Evolutionary conservation across 2,888 invertebrate genomes (phyloP).

Genomic region (Drosophila borealis): DNA sequence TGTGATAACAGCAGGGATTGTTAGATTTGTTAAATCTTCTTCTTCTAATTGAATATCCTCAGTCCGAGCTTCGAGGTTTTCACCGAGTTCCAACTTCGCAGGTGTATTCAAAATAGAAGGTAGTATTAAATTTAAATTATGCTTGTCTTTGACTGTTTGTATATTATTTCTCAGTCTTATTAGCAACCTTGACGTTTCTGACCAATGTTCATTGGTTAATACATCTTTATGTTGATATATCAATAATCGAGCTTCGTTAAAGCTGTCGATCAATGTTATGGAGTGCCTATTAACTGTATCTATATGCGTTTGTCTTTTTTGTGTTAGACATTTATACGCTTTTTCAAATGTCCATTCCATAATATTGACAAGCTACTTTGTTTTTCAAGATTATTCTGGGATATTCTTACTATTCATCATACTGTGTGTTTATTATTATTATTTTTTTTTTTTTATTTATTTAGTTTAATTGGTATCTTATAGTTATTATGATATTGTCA

Average conservation of each 20-base stretch:
- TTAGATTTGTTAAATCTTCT: not conserved
- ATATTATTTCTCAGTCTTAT: constrained; percentile 9
- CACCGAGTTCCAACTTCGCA: not conserved
- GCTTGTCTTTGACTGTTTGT: constrained; percentile 2
- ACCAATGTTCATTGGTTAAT: constrained; percentile 25
- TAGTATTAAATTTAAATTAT: constrained; percentile 3
- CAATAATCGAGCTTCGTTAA: constrained; percentile 22
- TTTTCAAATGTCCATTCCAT: not conserved
- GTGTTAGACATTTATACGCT: not conserved
- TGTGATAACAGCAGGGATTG: constrained; percentile 16
- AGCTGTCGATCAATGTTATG: constrained; percentile 6
- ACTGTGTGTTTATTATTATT: too few species aligned
- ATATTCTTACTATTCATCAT: too few species aligned
- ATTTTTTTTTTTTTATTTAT: too few species aligned
- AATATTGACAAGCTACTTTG: too few species aligned
- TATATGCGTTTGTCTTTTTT: constrained; percentile 1
- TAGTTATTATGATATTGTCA: too few species aligned
- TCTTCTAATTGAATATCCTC: too few species aligned
- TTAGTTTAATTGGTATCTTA: too few species aligned
- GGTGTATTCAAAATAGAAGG: constrained; percentile 7
- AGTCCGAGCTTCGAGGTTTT: not conserved
- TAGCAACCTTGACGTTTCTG: constrained; percentile 14
- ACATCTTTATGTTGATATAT: constrained; percentile 21
- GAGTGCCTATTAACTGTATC: constrained; percentile 1
- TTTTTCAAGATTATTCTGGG: too few species aligned